Evolutionary conservation across 2,113 vertebrate species (phyloP).

Genomic region (Zeus faber): DNA sequence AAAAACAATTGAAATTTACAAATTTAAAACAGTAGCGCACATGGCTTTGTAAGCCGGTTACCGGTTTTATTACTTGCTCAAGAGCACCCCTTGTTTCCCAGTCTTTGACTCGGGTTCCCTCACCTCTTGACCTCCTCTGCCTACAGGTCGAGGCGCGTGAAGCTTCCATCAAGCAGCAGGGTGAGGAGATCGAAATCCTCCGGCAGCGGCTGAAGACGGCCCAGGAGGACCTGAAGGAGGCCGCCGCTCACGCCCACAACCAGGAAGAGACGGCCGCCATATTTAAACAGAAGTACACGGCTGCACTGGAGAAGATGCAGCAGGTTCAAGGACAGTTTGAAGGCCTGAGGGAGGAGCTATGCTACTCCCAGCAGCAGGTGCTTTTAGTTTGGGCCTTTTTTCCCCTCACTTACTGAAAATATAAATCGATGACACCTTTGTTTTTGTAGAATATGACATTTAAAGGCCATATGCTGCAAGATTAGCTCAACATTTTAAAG

Average conservation of each 20-base stretch:
- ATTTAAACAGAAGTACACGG: constrained; percentile 67
- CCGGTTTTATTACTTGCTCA: no score
- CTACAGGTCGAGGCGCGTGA: constrained; percentile 50
- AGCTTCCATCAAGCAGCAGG: constrained; percentile 45
- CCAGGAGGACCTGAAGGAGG: constrained; percentile 42
- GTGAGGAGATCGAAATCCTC: constrained; percentile 34
- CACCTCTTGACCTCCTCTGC: constrained; percentile 5
- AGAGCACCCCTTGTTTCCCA: no score
- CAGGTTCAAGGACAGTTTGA: constrained; percentile 46
- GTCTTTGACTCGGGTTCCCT: no score
- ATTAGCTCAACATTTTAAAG: no score
- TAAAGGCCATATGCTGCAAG: no score
- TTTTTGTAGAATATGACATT: no score
- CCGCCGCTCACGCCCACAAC: constrained; percentile 26
- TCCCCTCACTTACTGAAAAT: no score
- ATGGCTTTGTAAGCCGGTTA: no score
- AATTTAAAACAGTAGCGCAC: no score
- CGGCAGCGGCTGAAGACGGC: constrained; percentile 40
- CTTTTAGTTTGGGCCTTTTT: not conserved
- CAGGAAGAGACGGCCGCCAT: constrained; percentile 37
- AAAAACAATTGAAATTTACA: no score
- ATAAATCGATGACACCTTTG: no score
- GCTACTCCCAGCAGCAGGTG: constrained; percentile 61
- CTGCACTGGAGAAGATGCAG: constrained; percentile 49
- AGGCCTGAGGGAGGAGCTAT: constrained; percentile 53